Percentiles rank a stretch among this genome's conserved stretches.
These are phyloP conservation scores for Chymomyza costata DNA, from an alignment of 1,140 invertebrate genomes.

Conservation along the genomic window DNA sequence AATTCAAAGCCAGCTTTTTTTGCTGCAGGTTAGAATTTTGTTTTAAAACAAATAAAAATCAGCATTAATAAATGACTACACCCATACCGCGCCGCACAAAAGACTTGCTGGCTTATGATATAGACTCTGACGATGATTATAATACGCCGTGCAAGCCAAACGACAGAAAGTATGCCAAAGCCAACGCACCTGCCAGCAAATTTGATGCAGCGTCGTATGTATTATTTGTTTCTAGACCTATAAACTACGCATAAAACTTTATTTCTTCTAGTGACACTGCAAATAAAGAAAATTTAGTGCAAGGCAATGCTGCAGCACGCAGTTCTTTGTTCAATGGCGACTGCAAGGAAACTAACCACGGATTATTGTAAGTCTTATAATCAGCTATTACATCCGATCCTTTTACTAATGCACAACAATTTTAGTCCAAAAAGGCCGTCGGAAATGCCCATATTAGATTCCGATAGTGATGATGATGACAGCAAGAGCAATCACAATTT, in stretches of 20 bases:
- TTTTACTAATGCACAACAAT: not conserved
- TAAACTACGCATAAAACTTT: not conserved
- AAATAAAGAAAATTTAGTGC: slow-evolving; percentile 32
- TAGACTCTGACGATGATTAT: slow-evolving; percentile 58
- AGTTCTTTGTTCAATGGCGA: not conserved
- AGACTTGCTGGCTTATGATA: slow-evolving; percentile 51
- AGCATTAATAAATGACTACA: slow-evolving; percentile 44
- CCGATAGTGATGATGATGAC: slow-evolving; percentile 63
- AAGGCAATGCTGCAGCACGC: slow-evolving; percentile 1
- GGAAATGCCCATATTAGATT: slow-evolving; percentile 57
- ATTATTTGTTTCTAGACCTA: not conserved
- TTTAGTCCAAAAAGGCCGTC: slow-evolving; percentile 52
- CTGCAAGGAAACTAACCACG: slow-evolving; percentile 1
- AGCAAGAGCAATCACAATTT: slow-evolving; percentile 49
- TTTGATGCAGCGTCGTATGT: slow-evolving; percentile 3
- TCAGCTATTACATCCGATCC: too few relatives aligned
- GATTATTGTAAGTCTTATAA: slow-evolving; percentile 22
- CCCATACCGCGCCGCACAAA: slow-evolving; percentile 57
- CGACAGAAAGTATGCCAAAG: slow-evolving; percentile 14
- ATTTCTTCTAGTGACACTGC: slow-evolving; percentile 1
- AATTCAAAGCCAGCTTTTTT: slow-evolving; percentile 12
- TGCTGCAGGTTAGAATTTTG: slow-evolving; percentile 30
- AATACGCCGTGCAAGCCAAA: slow-evolving; percentile 46
- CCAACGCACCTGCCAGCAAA: not conserved
- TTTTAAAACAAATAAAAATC: slow-evolving; percentile 12